phyloP scores from a whole-genome alignment of 53 echinoderm and acorn worm genomes.

The Arbacia lixula region DNA sequence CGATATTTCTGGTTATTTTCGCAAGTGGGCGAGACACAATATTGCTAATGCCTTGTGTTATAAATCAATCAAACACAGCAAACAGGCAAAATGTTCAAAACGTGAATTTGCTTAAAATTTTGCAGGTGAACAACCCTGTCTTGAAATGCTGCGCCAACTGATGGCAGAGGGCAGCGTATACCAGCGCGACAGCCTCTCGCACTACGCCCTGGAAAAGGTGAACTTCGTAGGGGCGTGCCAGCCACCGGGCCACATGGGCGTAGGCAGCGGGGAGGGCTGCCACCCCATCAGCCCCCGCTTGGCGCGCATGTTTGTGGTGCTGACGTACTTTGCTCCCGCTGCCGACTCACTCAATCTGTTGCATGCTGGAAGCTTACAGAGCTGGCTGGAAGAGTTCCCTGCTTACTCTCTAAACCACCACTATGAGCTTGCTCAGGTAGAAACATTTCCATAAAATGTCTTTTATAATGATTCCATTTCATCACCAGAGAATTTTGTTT shows the following conservation, averaged over 20 bases:
- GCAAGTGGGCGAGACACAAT: too few species aligned
- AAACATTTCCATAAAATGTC: too few species aligned
- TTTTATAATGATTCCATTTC: too few species aligned
- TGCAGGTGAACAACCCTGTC: conserved; percentile 83
- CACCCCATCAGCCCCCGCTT: conserved; percentile 71
- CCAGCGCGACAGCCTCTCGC: conserved; percentile 69
- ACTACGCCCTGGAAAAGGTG: conserved; percentile 75
- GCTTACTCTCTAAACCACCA: conserved; percentile 91
- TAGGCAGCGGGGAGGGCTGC: conserved; percentile 75
- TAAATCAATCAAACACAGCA: too few species aligned
- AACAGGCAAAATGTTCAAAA: too few species aligned
- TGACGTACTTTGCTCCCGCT: conserved; percentile 72
- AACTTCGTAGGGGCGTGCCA: conserved; percentile 77
- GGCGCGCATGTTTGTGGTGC: conserved; percentile 67
- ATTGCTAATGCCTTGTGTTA: too few species aligned
- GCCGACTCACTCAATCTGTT: conserved; percentile 63
- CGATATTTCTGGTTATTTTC: too few species aligned
- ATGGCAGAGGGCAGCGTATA: conserved; percentile 77
- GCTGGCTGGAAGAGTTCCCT: conserved; percentile 97
- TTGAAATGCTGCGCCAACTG: conserved; percentile 86
- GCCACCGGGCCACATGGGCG: conserved; percentile 70
- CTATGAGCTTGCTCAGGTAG: conserved; percentile 87
- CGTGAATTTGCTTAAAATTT: too few species aligned
- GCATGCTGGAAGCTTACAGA: conserved; percentile 72
- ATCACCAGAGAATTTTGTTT: too few species aligned